Base-by-base conservation (phyloP, 2,113 vertebrate genomes). In the Isichthys henryi region DNA sequence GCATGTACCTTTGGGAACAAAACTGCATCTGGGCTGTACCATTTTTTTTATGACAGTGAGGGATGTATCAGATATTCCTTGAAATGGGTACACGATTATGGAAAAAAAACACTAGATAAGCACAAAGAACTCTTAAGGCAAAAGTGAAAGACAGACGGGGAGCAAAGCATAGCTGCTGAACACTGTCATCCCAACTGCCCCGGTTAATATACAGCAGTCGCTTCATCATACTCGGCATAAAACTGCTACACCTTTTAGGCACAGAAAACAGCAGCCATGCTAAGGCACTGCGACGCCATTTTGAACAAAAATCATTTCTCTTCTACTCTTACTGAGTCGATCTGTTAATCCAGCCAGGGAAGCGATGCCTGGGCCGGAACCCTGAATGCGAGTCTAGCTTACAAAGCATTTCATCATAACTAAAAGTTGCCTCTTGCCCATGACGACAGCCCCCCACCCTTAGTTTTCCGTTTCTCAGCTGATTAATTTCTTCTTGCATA, bases 401-500 rank as follows among this genome's bases (percentile, higher is more conserved):
- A 74, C 88, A 89, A 82, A 52, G 88, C 50, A 80, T 89, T 89
- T 89, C 88, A 89, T 89, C 88, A 89, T 89, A 49, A 82, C 88
- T 17, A 39, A 89, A 82, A 89, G 88, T 52, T 48, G n/a, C 62
- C 39, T 70, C 49, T 43, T 8, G 74, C 74, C 74, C 74, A 43
- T 43, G 43, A 66, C 56, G n/a, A 88, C n/a, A 46, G 21, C 45
- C 88, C 88, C 62, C 88, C 15, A 48, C 45, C 17, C 88, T 31
- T 21, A 31, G 27, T 39, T 70, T 70, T 88, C 86, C 21, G 31
- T 10, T 74, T 77, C 70, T 19, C 15, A 39, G 70, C 70, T 17
- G 31, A 77, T 77, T 77, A 31, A 39, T 77, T 77, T 77, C 70
- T 77, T 31, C 70, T 39, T 77, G 70, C 0, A 39, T 39, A 39